Conservation (phyloP, 2,113 vertebrate genomes). For the Larimichthys crocea region DNA sequence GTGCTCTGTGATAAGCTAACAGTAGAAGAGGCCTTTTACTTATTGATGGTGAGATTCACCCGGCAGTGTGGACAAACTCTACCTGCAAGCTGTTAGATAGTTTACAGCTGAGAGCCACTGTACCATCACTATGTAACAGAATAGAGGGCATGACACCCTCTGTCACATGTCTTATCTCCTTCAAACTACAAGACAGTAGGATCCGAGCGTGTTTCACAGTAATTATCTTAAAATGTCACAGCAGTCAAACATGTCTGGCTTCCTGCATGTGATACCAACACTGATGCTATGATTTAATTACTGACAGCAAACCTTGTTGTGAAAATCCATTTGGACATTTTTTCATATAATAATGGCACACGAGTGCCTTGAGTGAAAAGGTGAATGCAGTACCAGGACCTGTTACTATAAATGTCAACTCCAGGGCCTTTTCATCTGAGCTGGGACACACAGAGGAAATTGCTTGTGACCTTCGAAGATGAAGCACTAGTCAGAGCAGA, state of each 20-base stretch:
- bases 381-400: background rate
- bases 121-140: background rate
- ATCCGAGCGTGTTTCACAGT: background rate
- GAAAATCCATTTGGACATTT: background rate
- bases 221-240: slow-evolving; percentile 31
- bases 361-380: slow-evolving; percentile 10
- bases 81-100: background rate
- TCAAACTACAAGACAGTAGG: background rate
- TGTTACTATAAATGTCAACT: slow-evolving; percentile 35
- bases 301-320: slow-evolving; percentile 6
- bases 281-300: slow-evolving; percentile 7
- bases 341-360: background rate
- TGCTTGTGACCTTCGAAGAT: slow-evolving; percentile 20
- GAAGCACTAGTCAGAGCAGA: background rate
- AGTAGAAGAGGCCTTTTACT: slow-evolving; percentile 52
- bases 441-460: slow-evolving; percentile 10
- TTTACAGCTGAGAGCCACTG: slow-evolving; percentile 6
- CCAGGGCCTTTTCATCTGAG: background rate
- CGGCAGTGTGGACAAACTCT: background rate
- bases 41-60: slow-evolving; percentile 57
- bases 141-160: background rate
- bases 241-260: background rate
- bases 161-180: background rate
- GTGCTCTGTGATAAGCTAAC: slow-evolving; percentile 32
- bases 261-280: background rate